Conservation (phyloP, 2,888 invertebrate genomes). For the Poecilobothrus nobilitatus region DNA sequence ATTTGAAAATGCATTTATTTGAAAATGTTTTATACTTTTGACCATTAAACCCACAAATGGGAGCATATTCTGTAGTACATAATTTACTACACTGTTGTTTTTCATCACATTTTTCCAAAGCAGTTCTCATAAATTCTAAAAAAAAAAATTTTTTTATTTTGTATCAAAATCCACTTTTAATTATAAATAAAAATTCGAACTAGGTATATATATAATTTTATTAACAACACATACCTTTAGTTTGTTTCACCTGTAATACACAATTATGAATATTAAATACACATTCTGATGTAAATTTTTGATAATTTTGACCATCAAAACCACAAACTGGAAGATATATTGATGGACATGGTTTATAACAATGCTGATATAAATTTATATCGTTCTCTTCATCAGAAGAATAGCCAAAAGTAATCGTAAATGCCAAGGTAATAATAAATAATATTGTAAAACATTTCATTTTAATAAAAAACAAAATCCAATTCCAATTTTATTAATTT, state of each 20-base stretch:
- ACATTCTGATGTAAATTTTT: constrained; percentile 16
- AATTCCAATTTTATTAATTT: too few relatives aligned
- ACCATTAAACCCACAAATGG: constrained; percentile 3
- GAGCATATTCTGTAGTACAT: background rate
- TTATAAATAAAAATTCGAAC: background rate
- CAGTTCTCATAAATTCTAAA: background rate
- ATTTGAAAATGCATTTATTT: background rate
- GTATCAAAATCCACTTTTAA: too few relatives aligned
- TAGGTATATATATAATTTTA: background rate
- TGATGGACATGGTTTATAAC: constrained; percentile 11
- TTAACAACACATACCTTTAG: too few relatives aligned
- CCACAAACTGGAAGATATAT: constrained; percentile 15
- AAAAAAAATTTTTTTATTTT: background rate
- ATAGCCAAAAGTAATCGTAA: background rate
- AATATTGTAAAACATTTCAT: background rate
- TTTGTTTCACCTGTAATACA: background rate
- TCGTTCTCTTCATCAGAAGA: background rate
- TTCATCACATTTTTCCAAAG: background rate
- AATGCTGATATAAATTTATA: background rate
- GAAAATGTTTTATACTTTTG: background rate
- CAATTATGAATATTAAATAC: constrained; percentile 15
- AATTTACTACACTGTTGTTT: background rate
- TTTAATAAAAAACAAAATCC: too few relatives aligned
- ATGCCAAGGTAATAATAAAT: background rate
- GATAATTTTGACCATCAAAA: background rate